Evolutionary conservation across 2,113 vertebrate species (phyloP).

Genomic region (Baryphthengus martii): DNA sequence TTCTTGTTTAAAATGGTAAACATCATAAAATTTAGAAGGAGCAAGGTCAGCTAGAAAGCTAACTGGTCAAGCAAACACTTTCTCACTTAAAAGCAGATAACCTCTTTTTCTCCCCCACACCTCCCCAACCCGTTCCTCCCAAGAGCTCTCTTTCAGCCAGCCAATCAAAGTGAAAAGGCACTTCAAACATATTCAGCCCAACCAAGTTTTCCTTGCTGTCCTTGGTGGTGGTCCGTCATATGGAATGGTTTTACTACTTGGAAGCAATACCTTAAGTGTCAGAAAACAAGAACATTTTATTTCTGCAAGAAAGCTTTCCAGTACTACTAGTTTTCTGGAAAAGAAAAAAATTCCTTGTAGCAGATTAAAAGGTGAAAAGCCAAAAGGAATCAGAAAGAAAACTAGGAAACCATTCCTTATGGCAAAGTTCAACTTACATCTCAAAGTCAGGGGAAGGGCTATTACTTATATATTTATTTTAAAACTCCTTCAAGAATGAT

Average conservation of each 20-base stretch:
- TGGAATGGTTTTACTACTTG: slow-evolving; percentile 64
- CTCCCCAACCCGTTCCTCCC: too few species aligned
- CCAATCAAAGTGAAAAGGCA: neutral
- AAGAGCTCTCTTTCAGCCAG: neutral
- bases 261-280: slow-evolving; percentile 62
- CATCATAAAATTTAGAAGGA: neutral
- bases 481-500: neutral
- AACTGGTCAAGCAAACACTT: neutral
- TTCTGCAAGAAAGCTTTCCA: slow-evolving; percentile 57
- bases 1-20: neutral
- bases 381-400: slow-evolving; percentile 30
- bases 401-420: slow-evolving; percentile 6
- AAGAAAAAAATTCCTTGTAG: slow-evolving; percentile 24
- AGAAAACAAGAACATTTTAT: slow-evolving; percentile 62
- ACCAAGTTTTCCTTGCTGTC: slow-evolving; percentile 1
- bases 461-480: neutral
- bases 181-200: slow-evolving; percentile 7
- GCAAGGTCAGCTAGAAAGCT: neutral
- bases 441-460: neutral
- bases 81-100: neutral
- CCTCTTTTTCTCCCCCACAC: neutral
- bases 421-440: neutral
- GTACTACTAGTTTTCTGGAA: slow-evolving; percentile 51
- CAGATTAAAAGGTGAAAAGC: slow-evolving; percentile 46
- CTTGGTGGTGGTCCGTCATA: slow-evolving; percentile 60